Base-by-base conservation (phyloP, 2,888 invertebrate species). In the Sipha maydis region DNA sequence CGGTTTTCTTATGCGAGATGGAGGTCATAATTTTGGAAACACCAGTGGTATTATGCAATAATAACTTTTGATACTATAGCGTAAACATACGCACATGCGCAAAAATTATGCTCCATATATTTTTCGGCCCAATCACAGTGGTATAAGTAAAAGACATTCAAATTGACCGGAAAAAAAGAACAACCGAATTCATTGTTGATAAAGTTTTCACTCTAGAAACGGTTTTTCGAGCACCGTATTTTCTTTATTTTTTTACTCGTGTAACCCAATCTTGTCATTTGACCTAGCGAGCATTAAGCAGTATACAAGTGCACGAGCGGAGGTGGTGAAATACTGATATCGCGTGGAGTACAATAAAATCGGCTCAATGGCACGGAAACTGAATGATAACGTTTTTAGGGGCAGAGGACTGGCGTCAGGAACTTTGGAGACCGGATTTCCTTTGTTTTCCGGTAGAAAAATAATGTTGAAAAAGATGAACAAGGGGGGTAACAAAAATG, bases 291-390 rank as follows among this genome's bases (percentile, higher is more conserved):
- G 28, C 75, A 75, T 88, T 88, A 82, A 88, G 41, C 69, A 25
- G 78, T 14, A 79, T 14, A 48, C 48, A 48, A 48, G 48, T 48
- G 78, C 38, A 56, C 1, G 75, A 48, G 61, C 48, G 41, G 79
- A 25, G 73, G 73, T 38, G 73, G 80, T 88, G n/a, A 75, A 88
- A 88, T 82, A 75, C 86, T 88, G 75, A 75, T 88, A 82, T 75
- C 48, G 67, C 88, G 31, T 34, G 3, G 54, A 41, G 75, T 9
- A 89, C 89, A 85, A 89, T 89, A 89, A 89, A 89, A 89, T 89
- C 83, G 85, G 85, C 48, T 89, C 89, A 89, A 89, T 89, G 89
- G 89, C 71, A 85, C 80, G 89, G 89, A 89, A 89, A 89, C 84
- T 61, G 89, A 85, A 89, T 85, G 89, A 89, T 89, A 89, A 89